Conservation (phyloP, 2,113 vertebrate genomes). For the Heterotis niloticus region DNA sequence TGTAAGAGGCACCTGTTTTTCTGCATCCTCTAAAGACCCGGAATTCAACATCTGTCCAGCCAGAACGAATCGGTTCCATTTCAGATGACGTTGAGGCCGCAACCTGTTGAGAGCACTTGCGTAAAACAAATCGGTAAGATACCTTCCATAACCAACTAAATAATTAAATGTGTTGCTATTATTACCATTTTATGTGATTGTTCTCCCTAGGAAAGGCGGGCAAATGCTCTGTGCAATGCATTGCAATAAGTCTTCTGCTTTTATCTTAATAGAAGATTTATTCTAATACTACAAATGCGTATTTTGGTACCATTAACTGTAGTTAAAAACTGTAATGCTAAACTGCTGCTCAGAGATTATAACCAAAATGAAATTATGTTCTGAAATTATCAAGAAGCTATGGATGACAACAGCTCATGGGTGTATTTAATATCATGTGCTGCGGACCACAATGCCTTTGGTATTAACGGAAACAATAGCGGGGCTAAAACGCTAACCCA, state of each 20-base stretch:
- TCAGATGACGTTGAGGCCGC: conserved; percentile 42
- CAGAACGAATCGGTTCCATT: conserved; percentile 46
- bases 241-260: conserved; percentile 61
- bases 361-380: conserved; percentile 51
- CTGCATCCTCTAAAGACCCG: conserved; percentile 4
- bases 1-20: conserved; percentile 14
- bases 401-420: conserved; percentile 39
- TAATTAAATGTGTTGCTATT: conserved; percentile 37
- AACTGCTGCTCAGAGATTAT: conserved; percentile 67
- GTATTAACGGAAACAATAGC: conserved; percentile 66
- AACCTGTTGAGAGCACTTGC: conserved; percentile 48
- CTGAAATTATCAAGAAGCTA: conserved; percentile 36
- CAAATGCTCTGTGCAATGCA: conserved; percentile 39
- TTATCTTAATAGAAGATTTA: conserved; percentile 60
- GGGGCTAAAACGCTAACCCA: conserved; percentile 60
- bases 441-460: conserved; percentile 52
- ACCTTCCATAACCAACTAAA: conserved; percentile 31
- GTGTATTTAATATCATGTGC: conserved; percentile 47
- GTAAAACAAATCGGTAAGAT: conserved; percentile 21
- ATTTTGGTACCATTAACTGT: conserved; percentile 58
- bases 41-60: conserved; percentile 48
- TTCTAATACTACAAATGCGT: conserved; percentile 62
- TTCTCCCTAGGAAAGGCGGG: conserved; percentile 30
- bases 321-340: conserved; percentile 67
- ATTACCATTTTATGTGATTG: conserved; percentile 26